These are phyloP conservation scores for Enteromius viviparus DNA, from an alignment of 2,797 vertebrate genomes.

Conservation along the genomic window DNA sequence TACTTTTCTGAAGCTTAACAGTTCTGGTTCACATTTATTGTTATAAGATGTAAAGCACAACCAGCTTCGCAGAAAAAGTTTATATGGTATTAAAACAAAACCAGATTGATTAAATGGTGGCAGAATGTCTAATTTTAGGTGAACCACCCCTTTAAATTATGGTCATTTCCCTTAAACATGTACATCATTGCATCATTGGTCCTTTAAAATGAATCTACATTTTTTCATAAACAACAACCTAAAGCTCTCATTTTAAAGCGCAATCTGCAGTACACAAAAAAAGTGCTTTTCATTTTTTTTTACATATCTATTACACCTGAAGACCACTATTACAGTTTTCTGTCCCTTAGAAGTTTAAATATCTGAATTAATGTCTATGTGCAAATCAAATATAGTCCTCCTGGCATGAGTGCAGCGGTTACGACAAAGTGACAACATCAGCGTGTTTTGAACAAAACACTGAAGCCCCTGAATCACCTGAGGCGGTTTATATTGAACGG, in stretches of 20 bases:
- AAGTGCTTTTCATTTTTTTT: neutral
- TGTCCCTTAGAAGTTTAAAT: slow-evolving; percentile 64
- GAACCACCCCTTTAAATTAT: slow-evolving; percentile 15
- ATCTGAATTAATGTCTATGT: slow-evolving; percentile 64
- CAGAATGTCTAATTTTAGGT: neutral
- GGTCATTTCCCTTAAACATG: neutral
- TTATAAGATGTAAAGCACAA: neutral
- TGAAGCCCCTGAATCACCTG: slow-evolving; percentile 24
- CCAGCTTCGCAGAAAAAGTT: neutral
- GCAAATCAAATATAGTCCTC: slow-evolving; percentile 60
- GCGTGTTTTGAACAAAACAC: slow-evolving; percentile 55
- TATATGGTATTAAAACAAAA: neutral
- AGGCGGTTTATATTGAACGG: slow-evolving; percentile 6
- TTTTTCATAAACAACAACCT: slow-evolving; percentile 16
- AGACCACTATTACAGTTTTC: slow-evolving; percentile 36
- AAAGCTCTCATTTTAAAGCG: slow-evolving; percentile 47
- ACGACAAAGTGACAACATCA: slow-evolving; percentile 59
- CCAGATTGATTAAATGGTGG: neutral
- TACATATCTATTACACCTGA: slow-evolving; percentile 27
- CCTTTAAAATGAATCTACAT: slow-evolving; percentile 7
- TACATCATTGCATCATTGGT: slow-evolving; percentile 40
- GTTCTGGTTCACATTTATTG: neutral
- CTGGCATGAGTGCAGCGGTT: slow-evolving; percentile 42
- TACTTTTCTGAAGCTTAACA: neutral
- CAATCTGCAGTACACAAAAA: slow-evolving; percentile 42